Percentiles rank a stretch among this genome's conserved stretches.
Evolutionary conservation across 2,888 invertebrate species (phyloP).

Genomic region (Panopea generosa): DNA sequence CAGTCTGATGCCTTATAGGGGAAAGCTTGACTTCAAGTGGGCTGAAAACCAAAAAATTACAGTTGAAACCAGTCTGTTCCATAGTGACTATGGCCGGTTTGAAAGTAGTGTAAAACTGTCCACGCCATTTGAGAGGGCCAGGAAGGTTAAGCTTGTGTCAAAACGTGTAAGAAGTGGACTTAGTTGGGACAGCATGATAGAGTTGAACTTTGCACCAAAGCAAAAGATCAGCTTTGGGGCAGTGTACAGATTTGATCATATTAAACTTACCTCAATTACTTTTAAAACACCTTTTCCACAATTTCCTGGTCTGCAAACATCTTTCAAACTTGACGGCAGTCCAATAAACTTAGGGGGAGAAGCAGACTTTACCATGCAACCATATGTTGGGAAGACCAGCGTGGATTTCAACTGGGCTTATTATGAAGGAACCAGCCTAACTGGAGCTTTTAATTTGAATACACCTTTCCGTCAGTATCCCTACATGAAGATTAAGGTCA

Average conservation of each 20-base stretch:
- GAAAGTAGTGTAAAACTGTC: conserved; percentile 62
- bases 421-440: conserved; percentile 45
- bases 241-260: conserved; percentile 59
- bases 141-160: conserved; percentile 37
- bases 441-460: conserved; percentile 57
- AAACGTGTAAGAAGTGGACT: conserved; percentile 62
- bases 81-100: conserved; percentile 52
- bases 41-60: conserved; percentile 53
- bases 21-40: conserved; percentile 62
- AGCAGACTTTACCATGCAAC: conserved; percentile 57
- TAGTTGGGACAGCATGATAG: conserved; percentile 60
- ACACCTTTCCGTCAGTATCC: conserved; percentile 65
- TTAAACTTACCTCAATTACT: conserved; percentile 60
- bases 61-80: conserved; percentile 43
- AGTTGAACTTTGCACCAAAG: conserved; percentile 64
- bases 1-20: conserved; percentile 61
- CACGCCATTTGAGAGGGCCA: conserved; percentile 61
- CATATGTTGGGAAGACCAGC: conserved; percentile 57
- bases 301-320: conserved; percentile 56
- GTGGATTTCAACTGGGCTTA: conserved; percentile 54
- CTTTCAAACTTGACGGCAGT: conserved; percentile 54
- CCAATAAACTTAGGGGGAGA: conserved; percentile 56
- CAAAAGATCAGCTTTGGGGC: conserved; percentile 61
- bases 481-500: conserved; percentile 61
- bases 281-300: conserved; percentile 71